Percentiles rank a stretch among this genome's conserved stretches.
These are phyloP conservation scores for Drosophila parabipectinata DNA, from an alignment of 1,140 invertebrate genomes.

Conservation along the genomic window DNA sequence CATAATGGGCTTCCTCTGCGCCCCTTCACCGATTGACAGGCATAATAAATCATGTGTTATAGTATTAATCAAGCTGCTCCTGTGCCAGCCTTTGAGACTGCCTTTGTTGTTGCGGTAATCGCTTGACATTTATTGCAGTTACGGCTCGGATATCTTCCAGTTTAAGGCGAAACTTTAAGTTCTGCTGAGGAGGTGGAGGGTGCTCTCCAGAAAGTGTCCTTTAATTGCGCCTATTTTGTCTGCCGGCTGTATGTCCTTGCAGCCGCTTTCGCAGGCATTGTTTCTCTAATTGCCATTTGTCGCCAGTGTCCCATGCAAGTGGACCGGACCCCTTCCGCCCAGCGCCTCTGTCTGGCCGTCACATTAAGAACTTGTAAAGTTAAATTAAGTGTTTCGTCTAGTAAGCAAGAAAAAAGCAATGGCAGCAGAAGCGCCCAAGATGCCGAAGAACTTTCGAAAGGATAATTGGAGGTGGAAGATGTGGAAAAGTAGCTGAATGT, in stretches of 20 bases:
- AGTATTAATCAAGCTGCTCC: conserved; percentile 74
- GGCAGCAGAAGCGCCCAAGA: conserved; percentile 49
- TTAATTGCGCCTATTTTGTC: conserved; percentile 62
- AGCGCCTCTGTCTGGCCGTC: conserved; percentile 63
- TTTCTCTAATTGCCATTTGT: conserved; percentile 78
- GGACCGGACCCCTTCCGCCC: background rate
- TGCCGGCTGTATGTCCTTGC: conserved; percentile 9
- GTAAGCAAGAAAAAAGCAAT: conserved; percentile 69
- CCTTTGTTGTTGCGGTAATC: conserved; percentile 66
- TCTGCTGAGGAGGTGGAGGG: background rate
- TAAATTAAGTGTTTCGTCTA: conserved; percentile 80
- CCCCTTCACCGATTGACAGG: conserved; percentile 61
- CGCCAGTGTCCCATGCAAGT: conserved; percentile 39
- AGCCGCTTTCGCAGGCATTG: conserved; percentile 52
- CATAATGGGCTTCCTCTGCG: conserved; percentile 71
- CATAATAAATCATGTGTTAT: conserved; percentile 82
- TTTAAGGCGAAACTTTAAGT: conserved; percentile 34
- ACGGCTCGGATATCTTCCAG: conserved; percentile 20
- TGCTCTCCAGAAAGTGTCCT: conserved; percentile 27
- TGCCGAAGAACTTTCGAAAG: conserved; percentile 52
- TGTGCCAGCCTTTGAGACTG: conserved; percentile 19
- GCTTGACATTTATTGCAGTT: conserved; percentile 77
- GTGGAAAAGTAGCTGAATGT: conserved; percentile 22
- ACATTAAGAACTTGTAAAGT: conserved; percentile 81
- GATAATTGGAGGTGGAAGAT: conserved; percentile 30